phyloP scores from a whole-genome alignment of 2,113 vertebrate species.

The Paralichthys olivaceus region DNA sequence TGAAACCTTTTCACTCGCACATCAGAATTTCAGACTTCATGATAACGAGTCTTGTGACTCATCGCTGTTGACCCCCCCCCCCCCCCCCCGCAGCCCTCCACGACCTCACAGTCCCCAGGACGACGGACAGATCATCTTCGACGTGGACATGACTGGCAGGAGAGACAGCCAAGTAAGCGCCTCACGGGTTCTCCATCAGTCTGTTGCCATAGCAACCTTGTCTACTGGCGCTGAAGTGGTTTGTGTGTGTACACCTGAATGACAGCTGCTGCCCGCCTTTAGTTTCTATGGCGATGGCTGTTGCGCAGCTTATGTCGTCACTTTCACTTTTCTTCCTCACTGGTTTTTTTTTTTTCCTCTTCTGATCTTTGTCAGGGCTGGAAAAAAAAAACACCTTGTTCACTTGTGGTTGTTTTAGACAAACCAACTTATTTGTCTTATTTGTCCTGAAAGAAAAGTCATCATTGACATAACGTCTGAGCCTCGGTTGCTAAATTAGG shows the following conservation, averaged over 20 bases:
- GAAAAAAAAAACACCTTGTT: too few relatives aligned
- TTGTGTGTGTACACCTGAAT: constrained; percentile 8
- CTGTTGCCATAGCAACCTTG: constrained; percentile 55
- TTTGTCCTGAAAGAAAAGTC: too few relatives aligned
- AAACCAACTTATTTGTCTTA: too few relatives aligned
- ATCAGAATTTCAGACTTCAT: not conserved
- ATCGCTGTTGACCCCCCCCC: not conserved
- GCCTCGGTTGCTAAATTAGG: not conserved
- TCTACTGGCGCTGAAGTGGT: constrained; percentile 3
- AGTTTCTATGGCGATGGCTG: constrained; percentile 49
- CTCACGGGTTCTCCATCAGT: constrained; percentile 26
- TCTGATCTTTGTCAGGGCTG: not conserved
- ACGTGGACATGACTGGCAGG: constrained; percentile 91
- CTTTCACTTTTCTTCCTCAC: not conserved
- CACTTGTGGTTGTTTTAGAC: too few relatives aligned
- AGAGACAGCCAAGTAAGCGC: constrained; percentile 92
- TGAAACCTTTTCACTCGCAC: not conserved
- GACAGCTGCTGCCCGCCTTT: constrained; percentile 39
- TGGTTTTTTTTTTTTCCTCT: not conserved
- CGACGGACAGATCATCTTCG: constrained; percentile 94
- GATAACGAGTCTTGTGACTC: not conserved
- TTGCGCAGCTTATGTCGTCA: not conserved
- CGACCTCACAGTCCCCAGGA: constrained; percentile 91
- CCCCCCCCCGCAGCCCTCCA: constrained; percentile 79
- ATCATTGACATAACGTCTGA: too few relatives aligned